Base-by-base conservation (phyloP, 1,140 invertebrate species). In the Drosophila jambulina region DNA sequence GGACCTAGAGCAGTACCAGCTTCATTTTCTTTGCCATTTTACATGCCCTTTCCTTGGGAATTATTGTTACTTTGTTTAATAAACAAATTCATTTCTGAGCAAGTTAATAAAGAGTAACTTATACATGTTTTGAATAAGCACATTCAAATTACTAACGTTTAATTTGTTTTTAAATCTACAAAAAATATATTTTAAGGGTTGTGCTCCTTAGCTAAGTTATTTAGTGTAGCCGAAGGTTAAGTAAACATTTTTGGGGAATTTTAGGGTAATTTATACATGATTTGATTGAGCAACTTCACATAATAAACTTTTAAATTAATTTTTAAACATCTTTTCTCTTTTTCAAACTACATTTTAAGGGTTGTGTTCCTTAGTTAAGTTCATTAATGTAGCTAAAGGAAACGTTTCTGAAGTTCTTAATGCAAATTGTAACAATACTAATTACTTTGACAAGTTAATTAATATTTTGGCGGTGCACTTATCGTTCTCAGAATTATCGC, bases 1-100 rank as follows among this genome's bases (percentile, higher is more conserved):
- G 32, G n/a, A 54, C 57, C 23, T 51, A 29, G 65, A 64, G 60
- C 42, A 51, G 38, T 36, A 36, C 19, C 5, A 59, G 40, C 43
- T 71, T 34, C 4, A 69, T 42, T 29, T 43, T 29, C 13, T 1
- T 13, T 21, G 12, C 25, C 21, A 10, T 49, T 49, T 56, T 9
- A 23, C 21, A 54, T 68, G 51, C 62, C 23, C 46, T 53, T 32
- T 9, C 19, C 1, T 15, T n/a, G 8, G 21, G 2, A 42, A n/a
- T 23, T 25, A 15, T 27, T 1, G 4, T 15, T 15, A 36, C 9
- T n/a, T 34, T 4, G 27, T 13, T 19, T 9, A 15, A 27, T 8
- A 46, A 4, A 3, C 25, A 17, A 23, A 7, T 9, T 9, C 2
- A 9, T 7, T 45, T 45, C 7, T 3, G 5, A 45, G 12, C 40